Evolutionary conservation across 2,113 vertebrate genomes (phyloP), one percentile per base, ranked within the genome.

Genomic region (Coreoperca whiteheadi): DNA sequence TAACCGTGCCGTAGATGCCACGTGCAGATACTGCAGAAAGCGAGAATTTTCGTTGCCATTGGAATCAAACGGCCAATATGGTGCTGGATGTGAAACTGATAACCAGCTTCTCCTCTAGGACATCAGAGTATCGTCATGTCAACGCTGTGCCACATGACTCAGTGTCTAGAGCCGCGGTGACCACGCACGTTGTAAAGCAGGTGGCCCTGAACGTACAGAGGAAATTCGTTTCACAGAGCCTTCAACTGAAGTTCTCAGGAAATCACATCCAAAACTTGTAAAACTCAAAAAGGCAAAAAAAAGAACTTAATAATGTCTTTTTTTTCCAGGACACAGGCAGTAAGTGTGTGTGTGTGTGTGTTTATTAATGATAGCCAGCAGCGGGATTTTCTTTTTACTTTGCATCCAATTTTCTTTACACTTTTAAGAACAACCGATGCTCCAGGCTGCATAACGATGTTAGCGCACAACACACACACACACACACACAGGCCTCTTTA

Each of bases 391-490:
- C n/a, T n/a, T 74, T 82, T 60, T 32, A 60, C 34, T 81, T 71
- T 74, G 57, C 69, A 71, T 66, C 75, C 74, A 78, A 53, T 82
- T 79, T 86, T 46, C 67, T 69, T 57, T 32, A 50, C 54, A 32
- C 15, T 23, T 65, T 59, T 56, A 8, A 60, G 72, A 80, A 74
- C 61, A 77, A 69, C 61, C 0, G 4, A 37, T 12, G 6, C 81
- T 71, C 0, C 0, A 6, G 83, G 82, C 32, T 23, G 18, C 4
- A 56, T 5, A 57, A 48, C 34, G 41, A 78, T 30, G n/a, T 50
- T 37, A 21, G 46, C 28, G 25, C 32, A 75, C 72, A 53, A 66
- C 46, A 68, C 46, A 11, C 30, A 67, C 54, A 46, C 18, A 11
- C 56, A 8, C 54, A 53, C 23, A 41, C 50, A 32, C 32, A 37